Percentiles rank a stretch among this genome's conserved stretches.
phyloP scores from a whole-genome alignment of 2,888 invertebrate genomes.

The Tetragonula carbonaria region DNA sequence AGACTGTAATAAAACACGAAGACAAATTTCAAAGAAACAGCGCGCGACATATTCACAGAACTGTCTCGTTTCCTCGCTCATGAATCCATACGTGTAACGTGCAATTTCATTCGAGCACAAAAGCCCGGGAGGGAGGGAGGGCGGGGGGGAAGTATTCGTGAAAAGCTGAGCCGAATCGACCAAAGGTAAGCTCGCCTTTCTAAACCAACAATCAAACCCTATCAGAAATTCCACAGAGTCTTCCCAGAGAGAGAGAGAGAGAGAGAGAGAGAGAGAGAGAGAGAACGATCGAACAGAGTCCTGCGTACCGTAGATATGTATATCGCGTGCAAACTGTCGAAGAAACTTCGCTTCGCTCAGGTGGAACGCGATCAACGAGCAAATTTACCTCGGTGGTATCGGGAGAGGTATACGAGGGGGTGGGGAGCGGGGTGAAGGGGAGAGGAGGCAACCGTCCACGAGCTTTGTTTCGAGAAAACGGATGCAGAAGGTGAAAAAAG shows the following conservation, averaged over 20 bases:
- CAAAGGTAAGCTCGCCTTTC: not conserved
- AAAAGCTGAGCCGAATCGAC: not conserved
- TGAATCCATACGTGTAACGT: not conserved
- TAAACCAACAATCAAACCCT: slow-evolving; percentile 1
- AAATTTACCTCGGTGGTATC: not conserved
- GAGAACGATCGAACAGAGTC: not conserved
- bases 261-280: no score
- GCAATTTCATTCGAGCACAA: not conserved
- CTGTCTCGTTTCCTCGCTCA: no score
- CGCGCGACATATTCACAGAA: no score
- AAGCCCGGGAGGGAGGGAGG: no score
- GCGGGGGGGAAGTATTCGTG: not conserved
- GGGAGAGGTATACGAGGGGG: not conserved
- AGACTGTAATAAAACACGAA: no score
- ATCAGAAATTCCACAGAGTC: not conserved
- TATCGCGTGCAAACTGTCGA: not conserved
- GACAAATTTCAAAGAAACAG: no score
- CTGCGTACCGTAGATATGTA: not conserved
- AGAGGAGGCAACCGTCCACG: no score
- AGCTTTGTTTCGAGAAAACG: not conserved
- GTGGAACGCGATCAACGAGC: not conserved
- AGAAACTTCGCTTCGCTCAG: not conserved
- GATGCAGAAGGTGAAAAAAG: slow-evolving; percentile 38
- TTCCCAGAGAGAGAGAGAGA: not conserved
- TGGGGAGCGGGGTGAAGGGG: no score